These are phyloP conservation scores for Cecidostiba fungosa DNA, from an alignment of 2,888 invertebrate genomes.

Conservation along the genomic window DNA sequence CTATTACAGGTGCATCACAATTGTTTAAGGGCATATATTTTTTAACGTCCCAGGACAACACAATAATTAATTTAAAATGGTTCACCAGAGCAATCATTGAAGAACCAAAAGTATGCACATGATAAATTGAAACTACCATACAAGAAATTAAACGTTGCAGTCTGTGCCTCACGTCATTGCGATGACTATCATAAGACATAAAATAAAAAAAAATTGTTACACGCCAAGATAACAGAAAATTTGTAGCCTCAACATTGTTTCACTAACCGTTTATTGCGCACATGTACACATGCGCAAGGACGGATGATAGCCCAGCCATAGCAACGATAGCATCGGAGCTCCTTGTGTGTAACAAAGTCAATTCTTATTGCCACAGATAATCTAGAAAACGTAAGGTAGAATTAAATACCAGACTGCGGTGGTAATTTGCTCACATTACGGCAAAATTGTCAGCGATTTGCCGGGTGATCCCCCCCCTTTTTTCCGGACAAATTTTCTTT, in stretches of 20 bases:
- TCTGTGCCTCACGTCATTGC: no score
- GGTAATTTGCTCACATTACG: conserved; percentile 29
- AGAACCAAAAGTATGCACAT: not conserved
- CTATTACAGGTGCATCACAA: not conserved
- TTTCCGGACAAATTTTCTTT: conserved; percentile 33
- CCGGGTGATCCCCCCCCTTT: not conserved
- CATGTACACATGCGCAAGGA: not conserved
- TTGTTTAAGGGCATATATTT: conserved; percentile 25
- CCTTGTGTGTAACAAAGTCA: not conserved
- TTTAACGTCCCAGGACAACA: not conserved
- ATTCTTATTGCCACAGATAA: conserved; percentile 2
- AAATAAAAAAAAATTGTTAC: not conserved
- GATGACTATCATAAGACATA: not conserved
- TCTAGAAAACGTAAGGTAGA: not conserved
- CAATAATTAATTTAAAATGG: not conserved
- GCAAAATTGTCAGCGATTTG: conserved; percentile 36
- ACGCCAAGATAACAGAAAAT: not conserved
- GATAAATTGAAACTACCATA: not conserved
- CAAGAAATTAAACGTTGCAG: not conserved
- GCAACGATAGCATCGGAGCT: not conserved
- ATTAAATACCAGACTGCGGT: conserved; percentile 26
- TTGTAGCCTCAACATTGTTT: not conserved
- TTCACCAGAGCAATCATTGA: not conserved
- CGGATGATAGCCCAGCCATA: not conserved
- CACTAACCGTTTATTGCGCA: not conserved